Conservation (phyloP, 2,888 invertebrate genomes). For the Mamestra brassicae region DNA sequence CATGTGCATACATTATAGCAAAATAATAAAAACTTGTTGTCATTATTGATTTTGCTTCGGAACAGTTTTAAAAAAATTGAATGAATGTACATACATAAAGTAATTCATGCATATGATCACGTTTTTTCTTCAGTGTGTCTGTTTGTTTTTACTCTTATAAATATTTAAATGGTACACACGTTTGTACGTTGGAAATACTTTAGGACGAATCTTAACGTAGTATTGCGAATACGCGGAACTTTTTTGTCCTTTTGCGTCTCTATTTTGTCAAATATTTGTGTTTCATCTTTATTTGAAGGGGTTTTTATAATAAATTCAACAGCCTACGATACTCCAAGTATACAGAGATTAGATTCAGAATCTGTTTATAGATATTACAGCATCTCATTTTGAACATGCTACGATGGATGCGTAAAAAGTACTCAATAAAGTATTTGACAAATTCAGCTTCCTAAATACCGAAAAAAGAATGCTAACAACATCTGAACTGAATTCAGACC, state of each 20-base stretch:
- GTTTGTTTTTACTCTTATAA: slow-evolving; percentile 45
- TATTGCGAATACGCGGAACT: slow-evolving; percentile 25
- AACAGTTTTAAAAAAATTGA: slow-evolving; percentile 27
- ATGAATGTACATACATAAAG: slow-evolving; percentile 44
- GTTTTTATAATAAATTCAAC: slow-evolving; percentile 23
- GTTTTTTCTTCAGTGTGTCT: slow-evolving; percentile 38
- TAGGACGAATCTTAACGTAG: slow-evolving; percentile 29
- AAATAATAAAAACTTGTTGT: slow-evolving; percentile 30
- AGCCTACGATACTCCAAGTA: neutral
- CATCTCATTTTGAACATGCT: neutral
- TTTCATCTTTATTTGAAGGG: slow-evolving; percentile 44
- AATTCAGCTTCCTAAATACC: slow-evolving; percentile 13
- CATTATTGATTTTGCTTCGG: slow-evolving; percentile 35
- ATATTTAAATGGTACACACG: slow-evolving; percentile 43
- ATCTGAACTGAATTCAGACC: neutral
- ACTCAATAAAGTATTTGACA: neutral
- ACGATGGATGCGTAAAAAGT: neutral
- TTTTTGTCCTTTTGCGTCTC: slow-evolving; percentile 28
- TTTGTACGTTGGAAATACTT: slow-evolving; percentile 36
- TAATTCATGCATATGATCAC: slow-evolving; percentile 41
- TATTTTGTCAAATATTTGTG: slow-evolving; percentile 44
- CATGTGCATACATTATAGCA: slow-evolving; percentile 22
- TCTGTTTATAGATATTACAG: slow-evolving; percentile 7
- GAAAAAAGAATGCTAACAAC: slow-evolving; percentile 8
- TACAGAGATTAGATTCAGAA: neutral